Base-by-base conservation (phyloP, 2,888 invertebrate species). In the Polia nebulosa region DNA sequence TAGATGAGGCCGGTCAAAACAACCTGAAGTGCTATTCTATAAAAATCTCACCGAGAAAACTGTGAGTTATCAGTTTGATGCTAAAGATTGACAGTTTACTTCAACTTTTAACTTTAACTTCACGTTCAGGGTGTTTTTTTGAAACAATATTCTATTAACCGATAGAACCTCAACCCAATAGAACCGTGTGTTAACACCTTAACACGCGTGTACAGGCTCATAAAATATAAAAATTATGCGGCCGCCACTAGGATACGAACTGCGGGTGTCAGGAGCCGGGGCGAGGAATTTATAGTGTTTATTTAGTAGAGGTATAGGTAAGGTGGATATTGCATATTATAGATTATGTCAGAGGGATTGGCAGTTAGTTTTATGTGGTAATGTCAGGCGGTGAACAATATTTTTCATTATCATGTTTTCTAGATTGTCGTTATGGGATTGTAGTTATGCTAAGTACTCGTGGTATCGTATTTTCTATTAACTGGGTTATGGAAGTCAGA, bases 181-280 rank as follows among this genome's bases (percentile, higher is more conserved):
- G 34, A 27, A 20, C 27, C 20, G 20, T 79, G 55, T 69, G 39
- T 29, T 13, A 2, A 9, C 20, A 49, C 34, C 80, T 49, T 80
- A 11, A 58, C 29, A 17, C 32, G 25, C 45, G 52, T 45, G 52
- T 53, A 63, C 61, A 59, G 47, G n/a, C 67, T 63, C 84, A 72
- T 84, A 84, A 84, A 82, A 67, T 73, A 80, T 53, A 72, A 72
- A 73, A 80, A 84, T 80, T 82, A 82, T 84, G 74, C 77, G 74
- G 51, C 64, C 20, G 51, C 68, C 61, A 51, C 36, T 58, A 36
- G 47, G 47, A 59, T 47, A 53, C 20, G 63, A 20, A 55, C 60
- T 59, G 56, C 32, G 58, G 59, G 68, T 82, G 82, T 83, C 79
- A 74, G 49, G 20, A 25, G 29, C 41, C 64, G 61, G 34, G 17